Base-by-base conservation (phyloP, 2,888 invertebrate species). In the Euproctis similis region DNA sequence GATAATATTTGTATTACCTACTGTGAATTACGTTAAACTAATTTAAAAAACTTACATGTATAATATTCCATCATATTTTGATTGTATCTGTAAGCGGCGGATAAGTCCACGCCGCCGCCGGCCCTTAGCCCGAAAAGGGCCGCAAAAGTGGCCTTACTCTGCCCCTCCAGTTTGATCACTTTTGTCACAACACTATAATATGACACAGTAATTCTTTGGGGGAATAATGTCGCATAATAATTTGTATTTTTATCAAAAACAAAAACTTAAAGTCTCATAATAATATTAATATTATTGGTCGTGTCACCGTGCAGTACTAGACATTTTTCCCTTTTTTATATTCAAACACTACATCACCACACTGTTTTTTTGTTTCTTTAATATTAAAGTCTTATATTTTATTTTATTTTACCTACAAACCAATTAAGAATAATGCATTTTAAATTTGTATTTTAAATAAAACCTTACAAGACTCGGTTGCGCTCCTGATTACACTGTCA, bases 61-160 rank as follows among this genome's bases (percentile, higher is more conserved):
- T 97, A 97, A 86, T 97, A 97, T 88, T 97, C 97, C 97, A 97
- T 96, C 96, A 97, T 96, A 80, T 96, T 96, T 71, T 96, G 96
- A 85, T 96, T 97, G 88, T 96, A 96, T 62, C 96, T 89, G 84
- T 96, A 96, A 60, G 96, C 95, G 66, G 95, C 95, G 69, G 94
- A 93, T 62, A 96, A 89, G 85, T 96, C 96, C 90, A 96, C 94
- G 50, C 90, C 90, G 57, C 87, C 86, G 76, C 87, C 86, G 67
- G 87, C 87, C 85, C 89, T 86, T 63, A 89, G 85, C 75, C 87
- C 85, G 42, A 86, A 84, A 56, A 87, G 87, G 86, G 88, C 87
- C 78, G 90, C 89, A 64, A 87, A 85, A 59, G 88, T 87, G 58
- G 90, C 87, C 73, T 89, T 88, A 66, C 86, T 81, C 68, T 87